Percentiles rank a stretch among this genome's conserved stretches.
phyloP scores from a whole-genome alignment of 2,113 vertebrate species.

The Leptocoma aspasia region DNA sequence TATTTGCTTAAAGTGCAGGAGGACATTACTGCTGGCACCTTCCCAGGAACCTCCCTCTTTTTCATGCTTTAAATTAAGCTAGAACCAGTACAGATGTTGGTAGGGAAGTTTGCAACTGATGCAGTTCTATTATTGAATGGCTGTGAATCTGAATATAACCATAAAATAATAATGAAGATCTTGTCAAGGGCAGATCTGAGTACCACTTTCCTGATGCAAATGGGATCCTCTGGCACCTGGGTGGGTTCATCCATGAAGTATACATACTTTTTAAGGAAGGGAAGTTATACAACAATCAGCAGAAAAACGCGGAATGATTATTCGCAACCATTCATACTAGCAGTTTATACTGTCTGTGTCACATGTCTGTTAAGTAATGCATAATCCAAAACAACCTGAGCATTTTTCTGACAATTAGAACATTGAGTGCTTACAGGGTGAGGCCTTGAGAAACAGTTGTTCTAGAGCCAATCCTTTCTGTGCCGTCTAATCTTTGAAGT shows the following conservation, averaged over 20 bases:
- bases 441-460: background rate
- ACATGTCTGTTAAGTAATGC: background rate
- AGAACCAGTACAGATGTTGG: background rate
- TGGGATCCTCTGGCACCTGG: background rate
- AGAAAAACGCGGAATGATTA: background rate
- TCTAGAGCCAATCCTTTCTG: background rate
- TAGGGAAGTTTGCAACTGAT: background rate
- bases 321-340: background rate
- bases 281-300: background rate
- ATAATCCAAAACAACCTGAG: background rate
- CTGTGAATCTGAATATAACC: background rate
- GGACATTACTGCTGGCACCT: conserved; percentile 37
- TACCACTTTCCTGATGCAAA: background rate
- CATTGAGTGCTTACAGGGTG: background rate
- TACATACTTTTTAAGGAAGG: background rate
- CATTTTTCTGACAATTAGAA: background rate
- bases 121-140: background rate
- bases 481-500: background rate
- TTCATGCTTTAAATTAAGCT: background rate
- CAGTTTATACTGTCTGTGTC: background rate
- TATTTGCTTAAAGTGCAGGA: conserved; percentile 57
- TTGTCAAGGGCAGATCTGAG: background rate
- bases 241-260: background rate
- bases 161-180: background rate
- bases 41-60: conserved; percentile 7